Evolutionary conservation across 1,140 invertebrate genomes (phyloP).

Genomic region (Drosophila leontia): DNA sequence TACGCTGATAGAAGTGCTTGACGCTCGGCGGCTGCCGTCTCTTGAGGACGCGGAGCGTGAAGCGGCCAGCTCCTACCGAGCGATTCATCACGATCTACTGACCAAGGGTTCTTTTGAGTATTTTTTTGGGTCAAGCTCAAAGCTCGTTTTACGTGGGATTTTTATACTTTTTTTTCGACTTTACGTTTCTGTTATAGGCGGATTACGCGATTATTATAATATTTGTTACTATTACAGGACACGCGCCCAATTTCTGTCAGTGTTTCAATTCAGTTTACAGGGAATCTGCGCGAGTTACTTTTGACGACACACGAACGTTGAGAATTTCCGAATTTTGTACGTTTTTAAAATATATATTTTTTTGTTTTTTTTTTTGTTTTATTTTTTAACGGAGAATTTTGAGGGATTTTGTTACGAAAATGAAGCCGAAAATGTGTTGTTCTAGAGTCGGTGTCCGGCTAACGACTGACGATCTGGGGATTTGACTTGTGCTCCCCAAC

Average conservation of each 20-base stretch:
- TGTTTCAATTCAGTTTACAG: not conserved
- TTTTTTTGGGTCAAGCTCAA: constrained; percentile 2
- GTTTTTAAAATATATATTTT: not conserved
- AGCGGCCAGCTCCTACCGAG: not conserved
- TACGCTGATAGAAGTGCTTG: not conserved
- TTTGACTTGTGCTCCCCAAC: not conserved
- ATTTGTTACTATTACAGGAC: not conserved
- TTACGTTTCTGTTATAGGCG: constrained; percentile 1
- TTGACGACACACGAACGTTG: not conserved
- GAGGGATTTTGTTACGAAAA: not conserved
- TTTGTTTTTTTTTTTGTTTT: not conserved
- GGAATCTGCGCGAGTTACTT: not conserved
- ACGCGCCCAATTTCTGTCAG: not conserved
- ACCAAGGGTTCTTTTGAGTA: not conserved
- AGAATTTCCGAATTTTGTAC: not conserved
- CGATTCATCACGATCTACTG: not conserved
- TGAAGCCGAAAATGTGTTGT: not conserved
- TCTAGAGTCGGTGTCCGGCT: constrained; percentile 1
- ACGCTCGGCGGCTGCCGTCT: not conserved
- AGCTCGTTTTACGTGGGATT: not conserved
- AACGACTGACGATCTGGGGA: constrained; percentile 15
- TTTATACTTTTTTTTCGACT: not conserved
- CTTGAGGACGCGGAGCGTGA: not conserved
- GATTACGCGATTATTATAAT: not conserved
- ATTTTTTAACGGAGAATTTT: not conserved